Conservation (phyloP, 2,888 invertebrate genomes). For the Leptura quadrifasciata region DNA sequence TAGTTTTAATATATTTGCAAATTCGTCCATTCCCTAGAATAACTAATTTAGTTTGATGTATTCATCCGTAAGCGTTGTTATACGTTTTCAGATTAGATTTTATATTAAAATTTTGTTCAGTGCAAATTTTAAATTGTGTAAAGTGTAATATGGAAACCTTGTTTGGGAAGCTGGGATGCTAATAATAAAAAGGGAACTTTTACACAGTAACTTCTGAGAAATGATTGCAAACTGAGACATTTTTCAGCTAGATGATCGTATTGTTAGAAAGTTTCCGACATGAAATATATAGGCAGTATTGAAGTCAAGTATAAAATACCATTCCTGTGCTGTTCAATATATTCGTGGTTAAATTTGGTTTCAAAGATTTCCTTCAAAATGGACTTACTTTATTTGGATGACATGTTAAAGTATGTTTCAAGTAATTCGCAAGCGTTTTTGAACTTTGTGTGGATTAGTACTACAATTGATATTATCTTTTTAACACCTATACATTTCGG, state of each 20-base stretch:
- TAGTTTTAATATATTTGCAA: constrained; percentile 31
- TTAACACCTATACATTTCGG: no score
- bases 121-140: constrained; percentile 22
- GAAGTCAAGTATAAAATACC: neutral
- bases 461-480: no score
- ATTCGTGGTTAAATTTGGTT: neutral
- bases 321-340: neutral
- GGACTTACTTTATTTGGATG: no score
- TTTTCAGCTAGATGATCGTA: neutral
- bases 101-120: constrained; percentile 31
- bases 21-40: constrained; percentile 1
- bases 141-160: constrained; percentile 27
- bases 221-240: neutral
- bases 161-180: neutral
- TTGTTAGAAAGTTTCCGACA: neutral
- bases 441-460: no score
- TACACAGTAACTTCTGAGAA: constrained; percentile 10
- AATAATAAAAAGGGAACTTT: constrained; percentile 14
- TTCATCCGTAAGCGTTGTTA: constrained; percentile 14
- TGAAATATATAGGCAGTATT: neutral
- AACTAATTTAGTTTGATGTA: constrained; percentile 11
- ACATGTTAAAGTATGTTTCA: no score
- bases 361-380: no score
- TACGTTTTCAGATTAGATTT: constrained; percentile 22
- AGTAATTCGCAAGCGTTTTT: no score